Evolutionary conservation across 2,888 invertebrate genomes (phyloP).

Genomic region (Marasmarcha lunaedactyla): DNA sequence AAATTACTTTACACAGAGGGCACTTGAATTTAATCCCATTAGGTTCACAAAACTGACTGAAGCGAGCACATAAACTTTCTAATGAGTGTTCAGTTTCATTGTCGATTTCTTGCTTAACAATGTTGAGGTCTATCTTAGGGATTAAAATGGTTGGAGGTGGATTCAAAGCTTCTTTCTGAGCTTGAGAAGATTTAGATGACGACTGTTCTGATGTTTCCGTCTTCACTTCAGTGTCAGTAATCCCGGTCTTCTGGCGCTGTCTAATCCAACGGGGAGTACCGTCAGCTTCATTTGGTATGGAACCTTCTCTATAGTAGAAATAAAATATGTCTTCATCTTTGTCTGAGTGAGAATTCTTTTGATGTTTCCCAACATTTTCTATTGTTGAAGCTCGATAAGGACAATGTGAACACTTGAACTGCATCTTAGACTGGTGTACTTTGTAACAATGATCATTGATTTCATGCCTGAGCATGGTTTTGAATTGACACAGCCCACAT

Average conservation of each 20-base stretch:
- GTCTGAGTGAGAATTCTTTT: conserved; percentile 67
- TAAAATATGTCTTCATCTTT: conserved; percentile 46
- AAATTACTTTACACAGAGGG: conserved; percentile 71
- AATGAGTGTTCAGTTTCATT: conserved; percentile 21
- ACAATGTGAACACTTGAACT: conserved; percentile 80
- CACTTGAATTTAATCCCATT: conserved; percentile 69
- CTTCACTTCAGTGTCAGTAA: conserved; percentile 27
- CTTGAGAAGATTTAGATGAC: conserved; percentile 10
- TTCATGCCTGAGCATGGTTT: conserved; percentile 69
- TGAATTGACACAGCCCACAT: conserved; percentile 76
- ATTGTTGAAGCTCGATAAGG: conserved; percentile 63
- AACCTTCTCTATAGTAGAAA: conserved; percentile 66
- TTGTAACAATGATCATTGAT: conserved; percentile 71
- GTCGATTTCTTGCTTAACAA: conserved; percentile 42
- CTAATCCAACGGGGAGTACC: conserved; percentile 42
- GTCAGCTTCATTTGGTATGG: conserved; percentile 32
- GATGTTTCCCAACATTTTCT: conserved; percentile 72
- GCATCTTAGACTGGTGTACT: conserved; percentile 74
- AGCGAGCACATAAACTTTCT: conserved; percentile 35
- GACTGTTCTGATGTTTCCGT: conserved; percentile 22
- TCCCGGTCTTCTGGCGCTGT: conserved; percentile 29
- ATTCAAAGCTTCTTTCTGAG: conserved; percentile 8
- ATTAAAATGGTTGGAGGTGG: conserved; percentile 2
- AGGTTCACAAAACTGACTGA: conserved; percentile 57
- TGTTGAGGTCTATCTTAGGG: conserved; percentile 29